A percentile compares a stretch with the other conserved stretches of the same genome.
phyloP scores from a whole-genome alignment of 2,113 vertebrate genomes.

The Condylura cristata region DNA sequence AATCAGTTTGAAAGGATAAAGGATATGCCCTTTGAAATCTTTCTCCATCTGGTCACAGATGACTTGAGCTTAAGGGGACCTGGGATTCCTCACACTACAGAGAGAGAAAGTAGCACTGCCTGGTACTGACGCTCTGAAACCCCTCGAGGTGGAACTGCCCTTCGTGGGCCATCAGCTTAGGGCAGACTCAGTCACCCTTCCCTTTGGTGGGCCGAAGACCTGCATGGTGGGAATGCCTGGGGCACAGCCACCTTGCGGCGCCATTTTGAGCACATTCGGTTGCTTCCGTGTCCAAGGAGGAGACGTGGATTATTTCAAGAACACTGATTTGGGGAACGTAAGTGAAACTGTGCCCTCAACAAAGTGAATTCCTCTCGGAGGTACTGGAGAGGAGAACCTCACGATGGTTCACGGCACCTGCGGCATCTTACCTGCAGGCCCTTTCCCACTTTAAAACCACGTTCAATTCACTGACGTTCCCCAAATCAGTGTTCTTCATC shows the following conservation, averaged over 20 bases:
- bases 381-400: too few species aligned
- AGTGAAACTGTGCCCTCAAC: too few species aligned
- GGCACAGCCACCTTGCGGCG: not conserved
- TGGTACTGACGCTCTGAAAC: not conserved
- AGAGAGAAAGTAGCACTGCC: not conserved
- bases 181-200: not conserved
- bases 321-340: not conserved
- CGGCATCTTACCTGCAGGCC: too few species aligned
- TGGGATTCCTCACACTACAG: not conserved
- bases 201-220: not conserved
- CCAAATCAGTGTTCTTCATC: not conserved
- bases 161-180: not conserved
- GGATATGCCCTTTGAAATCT: not conserved
- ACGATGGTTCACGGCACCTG: too few species aligned
- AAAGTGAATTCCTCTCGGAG: too few species aligned
- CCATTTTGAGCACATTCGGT: not conserved
- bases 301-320: not conserved
- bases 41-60: not conserved
- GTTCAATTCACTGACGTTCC: not conserved
- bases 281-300: not conserved
- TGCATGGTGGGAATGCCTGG: not conserved
- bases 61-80: not conserved
- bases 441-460: too few species aligned
- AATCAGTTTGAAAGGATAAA: conserved; percentile 36
- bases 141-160: not conserved